Evolutionary conservation across 1,140 invertebrate species (phyloP), one percentile per base, ranked within the genome.

Genomic region (Diabrotica virgifera): DNA sequence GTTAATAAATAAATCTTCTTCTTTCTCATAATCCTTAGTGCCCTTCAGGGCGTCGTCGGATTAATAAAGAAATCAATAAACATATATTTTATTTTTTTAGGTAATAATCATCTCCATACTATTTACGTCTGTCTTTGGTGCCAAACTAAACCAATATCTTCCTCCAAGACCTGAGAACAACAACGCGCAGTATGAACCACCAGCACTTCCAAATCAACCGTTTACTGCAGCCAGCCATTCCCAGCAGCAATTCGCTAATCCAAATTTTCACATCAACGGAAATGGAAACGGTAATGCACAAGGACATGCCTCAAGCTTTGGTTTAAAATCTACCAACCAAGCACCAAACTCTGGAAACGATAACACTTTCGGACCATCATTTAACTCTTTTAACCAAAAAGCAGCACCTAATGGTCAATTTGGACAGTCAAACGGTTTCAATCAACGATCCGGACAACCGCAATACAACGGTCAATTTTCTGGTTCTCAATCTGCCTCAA

Each of bases 401-500:
- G n/a, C 51, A 12, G 14, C 6, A 11, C 53, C 12, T 11, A 13
- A 5, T 55, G 53, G 53, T 24, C 53, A 55, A 35, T 55, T 8
- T 24, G 24, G 24, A 24, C 24, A 24, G 24, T 3, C 40, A 10
- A 46, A 46, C 40, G 40, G 40, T 46, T 46, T 46, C 8, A 46
- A n/a, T 3, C 40, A 46, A 46, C 40, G 4, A 46, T 8, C 40
- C n/a, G 40, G 40, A 10, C 8, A 10, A 4, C 24, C 24, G 24
- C 24, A 24, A 24, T 46, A 10, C 40, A 46, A 46, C 6, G 40
- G 40, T 10, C 40, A 46, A 5, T 46, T 46, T 46, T 10, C 40
- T n/a, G 5, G 40, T 46, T n/a, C 40, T 46, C 40, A 5, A 46
- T 46, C n/a, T 3, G 40, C 40, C 77, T 81, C 59, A 82, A 80